Evolutionary conservation across 64 coral and sea anemone species (phyloP).

Genomic region (Montipora sp.): DNA sequence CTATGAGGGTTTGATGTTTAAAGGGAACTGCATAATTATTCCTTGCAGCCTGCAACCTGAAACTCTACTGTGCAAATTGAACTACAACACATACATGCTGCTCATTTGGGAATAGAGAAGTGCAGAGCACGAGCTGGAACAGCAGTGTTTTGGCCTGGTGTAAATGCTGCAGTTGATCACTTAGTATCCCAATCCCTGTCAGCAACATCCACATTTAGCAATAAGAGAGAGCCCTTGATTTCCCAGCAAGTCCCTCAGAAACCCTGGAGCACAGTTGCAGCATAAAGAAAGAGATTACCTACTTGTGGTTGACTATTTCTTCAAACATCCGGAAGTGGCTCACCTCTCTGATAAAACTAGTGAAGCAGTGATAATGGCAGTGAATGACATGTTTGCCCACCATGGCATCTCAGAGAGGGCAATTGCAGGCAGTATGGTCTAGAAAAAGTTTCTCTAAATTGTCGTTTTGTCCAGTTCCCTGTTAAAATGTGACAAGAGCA

Average conservation of each 20-base stretch:
- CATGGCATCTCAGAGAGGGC: constrained; percentile 55
- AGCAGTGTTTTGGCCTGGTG: constrained; percentile 24
- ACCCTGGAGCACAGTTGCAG: neutral
- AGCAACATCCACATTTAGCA: constrained; percentile 3
- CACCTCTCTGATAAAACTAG: constrained; percentile 6
- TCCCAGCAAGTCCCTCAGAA: neutral
- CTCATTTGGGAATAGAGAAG: constrained; percentile 17
- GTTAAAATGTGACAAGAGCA: no score
- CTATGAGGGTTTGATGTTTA: constrained; percentile 41
- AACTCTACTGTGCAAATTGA: neutral
- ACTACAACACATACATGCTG: constrained; percentile 7
- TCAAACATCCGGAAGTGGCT: constrained; percentile 13
- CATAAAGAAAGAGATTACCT: constrained; percentile 26
- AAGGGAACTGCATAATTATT: constrained; percentile 38
- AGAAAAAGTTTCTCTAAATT: no score
- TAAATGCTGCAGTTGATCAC: no score
- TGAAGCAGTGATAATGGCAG: constrained; percentile 14
- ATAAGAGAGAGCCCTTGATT: constrained; percentile 14
- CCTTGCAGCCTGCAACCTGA: constrained; percentile 14
- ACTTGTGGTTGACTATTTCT: constrained; percentile 46
- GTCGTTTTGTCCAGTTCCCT: no score
- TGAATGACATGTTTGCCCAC: constrained; percentile 50
- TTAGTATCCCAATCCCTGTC: neutral
- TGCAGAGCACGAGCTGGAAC: constrained; percentile 10
- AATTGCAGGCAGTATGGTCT: constrained; percentile 55